A percentile compares a stretch with the other conserved stretches of the same genome.
These are phyloP conservation scores for Vombatus ursinus DNA, from an alignment of 2,113 vertebrate genomes.

Conservation along the genomic window DNA sequence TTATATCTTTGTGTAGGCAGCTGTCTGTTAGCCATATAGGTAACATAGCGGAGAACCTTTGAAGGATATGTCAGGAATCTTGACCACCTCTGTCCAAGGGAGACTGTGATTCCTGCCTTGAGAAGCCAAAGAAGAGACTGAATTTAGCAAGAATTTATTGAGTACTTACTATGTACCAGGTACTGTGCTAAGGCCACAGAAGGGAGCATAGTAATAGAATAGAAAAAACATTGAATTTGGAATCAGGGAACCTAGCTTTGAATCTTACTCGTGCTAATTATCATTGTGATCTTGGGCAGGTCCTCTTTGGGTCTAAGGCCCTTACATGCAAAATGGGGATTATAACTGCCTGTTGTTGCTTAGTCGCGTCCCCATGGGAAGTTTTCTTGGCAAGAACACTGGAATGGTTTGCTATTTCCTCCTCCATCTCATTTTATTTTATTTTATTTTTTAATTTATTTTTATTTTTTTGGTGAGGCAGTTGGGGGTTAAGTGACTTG, in stretches of 20 bases:
- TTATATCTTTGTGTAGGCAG: background rate
- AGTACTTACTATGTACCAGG: background rate
- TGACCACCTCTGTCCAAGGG: background rate
- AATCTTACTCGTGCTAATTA: background rate
- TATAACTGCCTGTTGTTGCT: background rate
- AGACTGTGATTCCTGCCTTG: background rate
- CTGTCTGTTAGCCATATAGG: background rate
- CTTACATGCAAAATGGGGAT: background rate
- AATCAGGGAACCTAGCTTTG: background rate
- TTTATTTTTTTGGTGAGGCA: no score
- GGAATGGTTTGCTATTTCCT: background rate
- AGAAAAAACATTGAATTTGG: background rate
- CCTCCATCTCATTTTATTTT: background rate
- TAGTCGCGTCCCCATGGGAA: background rate
- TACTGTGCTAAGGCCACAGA: background rate
- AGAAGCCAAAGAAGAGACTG: background rate
- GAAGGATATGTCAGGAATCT: background rate
- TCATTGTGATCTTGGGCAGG: background rate
- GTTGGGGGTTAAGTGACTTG: no score
- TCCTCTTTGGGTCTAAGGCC: background rate
- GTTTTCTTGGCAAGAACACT: background rate
- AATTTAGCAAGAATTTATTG: background rate
- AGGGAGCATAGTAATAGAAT: background rate
- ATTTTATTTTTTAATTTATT: no score
- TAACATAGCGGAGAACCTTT: background rate